phyloP scores from a whole-genome alignment of 1,140 invertebrate species.

The Conus betulinus region DNA sequence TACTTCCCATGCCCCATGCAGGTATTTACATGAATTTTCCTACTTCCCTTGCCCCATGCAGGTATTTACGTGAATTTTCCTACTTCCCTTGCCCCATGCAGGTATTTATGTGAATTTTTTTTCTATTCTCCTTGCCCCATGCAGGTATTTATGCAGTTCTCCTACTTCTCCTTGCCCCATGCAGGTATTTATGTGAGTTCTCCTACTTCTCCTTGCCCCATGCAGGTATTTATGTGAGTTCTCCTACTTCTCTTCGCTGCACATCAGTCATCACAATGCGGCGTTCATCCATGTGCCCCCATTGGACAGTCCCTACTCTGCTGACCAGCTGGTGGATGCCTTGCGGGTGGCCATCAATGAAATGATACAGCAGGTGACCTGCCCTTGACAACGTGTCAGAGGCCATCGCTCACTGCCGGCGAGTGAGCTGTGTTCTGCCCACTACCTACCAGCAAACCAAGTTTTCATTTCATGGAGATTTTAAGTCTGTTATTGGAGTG shows the following conservation, averaged over 20 bases:
- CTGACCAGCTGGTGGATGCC: slow-evolving; percentile 65
- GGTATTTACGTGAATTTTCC: background rate
- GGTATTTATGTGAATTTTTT: background rate
- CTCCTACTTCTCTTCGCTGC: slow-evolving; percentile 77
- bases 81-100: too few species aligned
- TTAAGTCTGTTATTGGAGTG: too few species aligned
- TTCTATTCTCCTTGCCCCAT: background rate
- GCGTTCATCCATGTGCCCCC: slow-evolving; percentile 79
- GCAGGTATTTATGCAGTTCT: background rate
- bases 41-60: background rate
- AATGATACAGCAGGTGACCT: slow-evolving; percentile 64
- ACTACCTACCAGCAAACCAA: too few species aligned
- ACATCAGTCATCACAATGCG: slow-evolving; percentile 72
- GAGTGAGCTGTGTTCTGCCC: background rate
- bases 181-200: too few species aligned
- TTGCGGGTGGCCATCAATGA: slow-evolving; percentile 60
- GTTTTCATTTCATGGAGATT: too few species aligned
- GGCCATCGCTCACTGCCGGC: background rate
- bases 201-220: slow-evolving; percentile 15
- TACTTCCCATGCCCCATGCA: too few species aligned
- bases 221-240: slow-evolving; percentile 79
- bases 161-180: too few species aligned
- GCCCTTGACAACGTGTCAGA: slow-evolving; percentile 1
- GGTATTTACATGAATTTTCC: background rate
- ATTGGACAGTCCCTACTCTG: slow-evolving; percentile 72